Evolutionary conservation across 2,113 vertebrate genomes (phyloP), one percentile per base, ranked within the genome.

Genomic region (Hystrix brachyura): DNA sequence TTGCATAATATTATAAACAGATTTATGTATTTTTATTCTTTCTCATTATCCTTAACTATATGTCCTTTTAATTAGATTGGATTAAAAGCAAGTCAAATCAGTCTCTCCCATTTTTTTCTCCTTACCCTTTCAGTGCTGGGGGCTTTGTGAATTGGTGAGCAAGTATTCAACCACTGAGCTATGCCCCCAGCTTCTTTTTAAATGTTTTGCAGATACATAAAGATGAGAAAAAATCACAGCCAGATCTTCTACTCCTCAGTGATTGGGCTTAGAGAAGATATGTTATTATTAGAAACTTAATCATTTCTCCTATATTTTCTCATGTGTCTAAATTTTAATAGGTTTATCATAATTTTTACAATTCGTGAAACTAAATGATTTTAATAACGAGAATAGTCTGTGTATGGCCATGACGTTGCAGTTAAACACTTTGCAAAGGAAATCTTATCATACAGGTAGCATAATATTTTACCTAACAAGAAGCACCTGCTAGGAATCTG

Each of bases 301-400:
- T 96, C 46, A 65, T 69, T 81, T 95, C 7, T 88, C 72, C 27
- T 32, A 92, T 25, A 67, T 87, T 74, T 94, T 95, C 53, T 62
- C n/a, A 79, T 21, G n/a, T 38, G 13, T 83, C 74, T 95, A 88
- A 84, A 94, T 94, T 87, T 96, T 95, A 90, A 94, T 85, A 76
- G 21, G n/a, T 59, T 51, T 87, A 76, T 91, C 60, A 53, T 60
- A 60, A 95, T 95, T 57, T 93, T 46, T 91, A 57, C 74, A 64
- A 95, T 18, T 95, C 43, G 64, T 83, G 93, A 69, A 87, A 87
- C 9, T 29, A 93, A 96, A 83, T 76, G 62, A 90, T 80, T 86
- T 84, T 93, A 80, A 95, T 81, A 76, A 59, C 13, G 94, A 74
- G 29, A 80, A 17, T 79, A 81, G 79, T 87, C 93, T 81, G 80